Conservation (phyloP, 2,888 invertebrate species). For the Drosophila affinis region DNA sequence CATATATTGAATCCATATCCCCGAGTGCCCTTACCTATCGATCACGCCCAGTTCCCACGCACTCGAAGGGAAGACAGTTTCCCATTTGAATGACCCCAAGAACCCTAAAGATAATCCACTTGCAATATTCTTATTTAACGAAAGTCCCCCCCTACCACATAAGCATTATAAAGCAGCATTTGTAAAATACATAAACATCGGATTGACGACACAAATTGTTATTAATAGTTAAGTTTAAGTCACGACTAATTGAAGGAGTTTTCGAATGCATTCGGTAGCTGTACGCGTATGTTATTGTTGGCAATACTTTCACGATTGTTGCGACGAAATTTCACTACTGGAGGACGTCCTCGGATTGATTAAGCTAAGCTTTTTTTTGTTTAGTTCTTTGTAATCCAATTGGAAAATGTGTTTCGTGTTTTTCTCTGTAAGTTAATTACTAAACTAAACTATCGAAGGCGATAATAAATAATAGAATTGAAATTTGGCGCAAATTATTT, state of each 20-base stretch:
- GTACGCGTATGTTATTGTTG: slow-evolving; percentile 47
- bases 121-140: slow-evolving; percentile 61
- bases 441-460: slow-evolving; percentile 55
- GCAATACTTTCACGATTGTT: slow-evolving; percentile 60
- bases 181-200: slow-evolving; percentile 52
- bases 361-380: slow-evolving; percentile 73
- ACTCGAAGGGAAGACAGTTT: slow-evolving; percentile 32
- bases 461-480: slow-evolving; percentile 24
- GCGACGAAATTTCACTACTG: slow-evolving; percentile 65
- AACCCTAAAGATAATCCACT: slow-evolving; percentile 52
- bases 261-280: slow-evolving; percentile 25
- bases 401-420: slow-evolving; percentile 63
- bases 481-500: neutral
- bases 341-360: slow-evolving; percentile 37
- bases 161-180: slow-evolving; percentile 39
- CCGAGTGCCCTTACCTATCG: slow-evolving; percentile 63
- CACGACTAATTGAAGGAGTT: slow-evolving; percentile 11
- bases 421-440: slow-evolving; percentile 62
- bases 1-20: slow-evolving; percentile 25
- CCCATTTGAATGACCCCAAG: no score
- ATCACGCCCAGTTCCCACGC: slow-evolving; percentile 62
- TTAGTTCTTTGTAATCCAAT: slow-evolving; percentile 54
- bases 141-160: slow-evolving; percentile 1
- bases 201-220: slow-evolving; percentile 43
- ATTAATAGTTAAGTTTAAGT: slow-evolving; percentile 44